Evolutionary conservation across 2,113 vertebrate genomes (phyloP).

Genomic region (Oriolus oriolus): DNA sequence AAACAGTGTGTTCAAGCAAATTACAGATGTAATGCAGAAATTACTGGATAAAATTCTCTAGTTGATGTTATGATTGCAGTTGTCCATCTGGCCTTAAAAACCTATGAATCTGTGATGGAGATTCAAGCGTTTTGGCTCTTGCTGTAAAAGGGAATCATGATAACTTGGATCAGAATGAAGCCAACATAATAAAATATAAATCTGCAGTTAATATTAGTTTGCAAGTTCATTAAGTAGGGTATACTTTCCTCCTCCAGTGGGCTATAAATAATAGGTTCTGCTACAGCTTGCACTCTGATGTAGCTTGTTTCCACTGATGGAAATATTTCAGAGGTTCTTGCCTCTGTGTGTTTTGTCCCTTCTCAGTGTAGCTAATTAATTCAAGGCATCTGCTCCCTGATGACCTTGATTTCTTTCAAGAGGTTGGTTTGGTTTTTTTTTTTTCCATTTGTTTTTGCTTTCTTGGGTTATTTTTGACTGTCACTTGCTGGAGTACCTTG

Average conservation of each 20-base stretch:
- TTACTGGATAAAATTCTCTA: background rate
- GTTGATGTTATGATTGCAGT: background rate
- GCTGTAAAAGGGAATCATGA: background rate
- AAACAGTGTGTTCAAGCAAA: slow-evolving; percentile 9
- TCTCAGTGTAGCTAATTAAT: slow-evolving; percentile 30
- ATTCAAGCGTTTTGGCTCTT: background rate
- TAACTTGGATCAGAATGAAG: slow-evolving; percentile 1
- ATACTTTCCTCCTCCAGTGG: slow-evolving; percentile 36
- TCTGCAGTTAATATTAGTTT: slow-evolving; percentile 49
- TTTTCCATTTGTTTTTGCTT: slow-evolving; percentile 53
- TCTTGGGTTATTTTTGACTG: slow-evolving; percentile 34
- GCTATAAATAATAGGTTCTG: slow-evolving; percentile 48
- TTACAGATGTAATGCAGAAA: background rate
- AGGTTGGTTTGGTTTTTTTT: background rate
- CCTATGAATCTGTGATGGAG: background rate
- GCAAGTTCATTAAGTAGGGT: slow-evolving; percentile 41
- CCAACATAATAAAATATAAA: slow-evolving; percentile 35
- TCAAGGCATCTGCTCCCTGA: slow-evolving; percentile 32
- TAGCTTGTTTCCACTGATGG: slow-evolving; percentile 17
- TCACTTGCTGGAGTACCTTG: background rate
- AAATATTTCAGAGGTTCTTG: background rate
- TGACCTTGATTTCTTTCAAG: slow-evolving; percentile 28
- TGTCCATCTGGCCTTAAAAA: slow-evolving; percentile 46
- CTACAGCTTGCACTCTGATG: background rate
- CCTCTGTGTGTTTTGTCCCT: background rate